phyloP scores from a whole-genome alignment of 1,140 invertebrate genomes.

The Drosophila sechellia region DNA sequence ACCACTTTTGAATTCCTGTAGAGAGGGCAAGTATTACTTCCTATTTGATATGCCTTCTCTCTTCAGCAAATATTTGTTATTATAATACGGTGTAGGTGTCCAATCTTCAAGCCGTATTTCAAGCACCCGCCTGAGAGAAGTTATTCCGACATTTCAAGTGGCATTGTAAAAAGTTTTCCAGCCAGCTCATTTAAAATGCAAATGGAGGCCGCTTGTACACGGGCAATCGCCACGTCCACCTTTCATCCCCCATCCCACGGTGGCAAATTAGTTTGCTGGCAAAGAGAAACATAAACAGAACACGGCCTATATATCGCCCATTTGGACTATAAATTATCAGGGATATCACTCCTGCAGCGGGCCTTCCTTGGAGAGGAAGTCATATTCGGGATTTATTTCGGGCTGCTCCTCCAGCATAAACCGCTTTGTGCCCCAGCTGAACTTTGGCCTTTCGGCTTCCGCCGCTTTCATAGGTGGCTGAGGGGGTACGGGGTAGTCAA shows the following conservation, averaged over 20 bases:
- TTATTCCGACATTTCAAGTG: conserved; percentile 52
- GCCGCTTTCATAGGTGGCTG: not conserved
- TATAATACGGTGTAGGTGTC: conserved; percentile 26
- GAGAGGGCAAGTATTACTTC: not conserved
- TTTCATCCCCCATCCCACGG: not conserved
- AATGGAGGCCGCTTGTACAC: conserved; percentile 47
- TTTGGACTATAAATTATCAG: conserved; percentile 60
- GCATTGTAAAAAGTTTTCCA: conserved; percentile 66
- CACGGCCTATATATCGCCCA: conserved; percentile 63
- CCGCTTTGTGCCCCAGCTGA: conserved; percentile 51
- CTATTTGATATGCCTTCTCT: not conserved
- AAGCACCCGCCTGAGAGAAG: conserved; percentile 29
- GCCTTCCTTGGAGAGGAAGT: conserved; percentile 35
- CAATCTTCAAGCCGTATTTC: conserved; percentile 16
- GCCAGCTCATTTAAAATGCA: conserved; percentile 73
- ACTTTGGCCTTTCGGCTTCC: conserved; percentile 37
- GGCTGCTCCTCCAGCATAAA: conserved; percentile 34
- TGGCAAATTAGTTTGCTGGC: conserved; percentile 63
- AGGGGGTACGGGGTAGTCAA: not conserved
- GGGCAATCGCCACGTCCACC: conserved; percentile 30
- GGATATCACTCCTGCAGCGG: not conserved
- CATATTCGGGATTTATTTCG: conserved; percentile 49
- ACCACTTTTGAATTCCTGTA: not conserved
- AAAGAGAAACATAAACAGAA: conserved; percentile 50
- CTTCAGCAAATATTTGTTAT: conserved; percentile 23